phyloP scores from a whole-genome alignment of 2,888 invertebrate species.

The Thera obeliscata region DNA sequence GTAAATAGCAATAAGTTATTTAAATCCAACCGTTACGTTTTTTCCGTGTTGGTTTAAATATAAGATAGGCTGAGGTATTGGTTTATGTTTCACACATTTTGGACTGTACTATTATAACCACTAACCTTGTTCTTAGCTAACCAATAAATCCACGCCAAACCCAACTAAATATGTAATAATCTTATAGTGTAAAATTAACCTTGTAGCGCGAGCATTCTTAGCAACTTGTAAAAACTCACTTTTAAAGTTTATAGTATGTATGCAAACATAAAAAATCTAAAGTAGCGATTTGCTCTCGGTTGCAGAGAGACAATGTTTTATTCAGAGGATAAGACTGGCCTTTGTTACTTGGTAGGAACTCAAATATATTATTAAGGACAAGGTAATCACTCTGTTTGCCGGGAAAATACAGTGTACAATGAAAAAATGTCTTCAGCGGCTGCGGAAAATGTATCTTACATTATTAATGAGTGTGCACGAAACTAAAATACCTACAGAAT shows the following conservation, averaged over 20 bases:
- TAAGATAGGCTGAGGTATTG: constrained; percentile 2
- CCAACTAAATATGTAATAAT: neutral
- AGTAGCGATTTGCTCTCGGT: constrained; percentile 59
- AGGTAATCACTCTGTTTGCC: constrained; percentile 74
- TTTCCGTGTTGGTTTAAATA: too few species aligned
- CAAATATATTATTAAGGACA: constrained; percentile 75
- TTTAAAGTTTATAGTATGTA: constrained; percentile 39
- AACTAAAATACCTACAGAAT: constrained; percentile 47
- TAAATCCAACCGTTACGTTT: too few species aligned
- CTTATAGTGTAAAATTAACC: neutral
- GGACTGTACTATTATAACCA: neutral
- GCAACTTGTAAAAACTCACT: constrained; percentile 27
- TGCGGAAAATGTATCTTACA: constrained; percentile 54
- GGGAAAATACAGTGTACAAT: constrained; percentile 62
- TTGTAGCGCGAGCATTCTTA: constrained; percentile 14
- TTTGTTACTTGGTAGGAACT: constrained; percentile 72
- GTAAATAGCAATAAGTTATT: too few species aligned
- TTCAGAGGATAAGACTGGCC: constrained; percentile 73
- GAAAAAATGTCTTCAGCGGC: constrained; percentile 63
- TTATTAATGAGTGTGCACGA: constrained; percentile 54
- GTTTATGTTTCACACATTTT: constrained; percentile 1
- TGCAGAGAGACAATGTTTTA: constrained; percentile 71
- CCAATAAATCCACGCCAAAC: neutral
- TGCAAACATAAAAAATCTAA: constrained; percentile 55
- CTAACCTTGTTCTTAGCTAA: neutral